phyloP scores from a whole-genome alignment of 2,888 invertebrate genomes.

The Micoletzkya japonica region DNA sequence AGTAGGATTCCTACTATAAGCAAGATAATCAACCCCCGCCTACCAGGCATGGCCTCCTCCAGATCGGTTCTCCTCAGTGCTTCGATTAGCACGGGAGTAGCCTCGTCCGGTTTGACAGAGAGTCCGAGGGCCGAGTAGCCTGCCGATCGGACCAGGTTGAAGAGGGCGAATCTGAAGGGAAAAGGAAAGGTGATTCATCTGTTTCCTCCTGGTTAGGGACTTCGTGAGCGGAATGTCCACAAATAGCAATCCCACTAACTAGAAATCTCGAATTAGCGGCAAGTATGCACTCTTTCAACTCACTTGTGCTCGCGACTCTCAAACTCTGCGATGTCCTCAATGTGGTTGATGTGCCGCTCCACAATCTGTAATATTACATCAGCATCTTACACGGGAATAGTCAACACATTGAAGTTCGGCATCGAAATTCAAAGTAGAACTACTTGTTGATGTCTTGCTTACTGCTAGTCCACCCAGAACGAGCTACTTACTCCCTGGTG shows the following conservation, averaged over 20 bases:
- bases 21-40: not conserved
- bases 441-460: too few relatives aligned
- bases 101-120: conserved; percentile 30
- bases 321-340: conserved; percentile 36
- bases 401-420: not conserved
- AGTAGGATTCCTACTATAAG: not conserved
- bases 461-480: too few relatives aligned
- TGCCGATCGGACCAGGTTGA: conserved; percentile 41
- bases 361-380: conserved; percentile 40
- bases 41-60: conserved; percentile 22
- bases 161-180: conserved; percentile 35
- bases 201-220: too few relatives aligned
- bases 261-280: too few relatives aligned
- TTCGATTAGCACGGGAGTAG: not conserved
- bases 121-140: conserved; percentile 43
- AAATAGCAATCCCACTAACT: too few relatives aligned
- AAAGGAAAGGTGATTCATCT: too few relatives aligned
- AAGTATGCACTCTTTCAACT: too few relatives aligned
- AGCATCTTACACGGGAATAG: not conserved
- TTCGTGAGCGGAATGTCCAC: too few relatives aligned
- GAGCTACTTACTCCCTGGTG: conserved; percentile 40
- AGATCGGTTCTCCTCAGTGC: conserved; percentile 8
- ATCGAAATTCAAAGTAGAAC: too few relatives aligned
- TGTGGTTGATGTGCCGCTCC: conserved; percentile 41
- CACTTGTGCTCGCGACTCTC: conserved; percentile 18